These are phyloP conservation scores for Furnarius figulus DNA, from an alignment of 2,113 vertebrate genomes.

Conservation along the genomic window DNA sequence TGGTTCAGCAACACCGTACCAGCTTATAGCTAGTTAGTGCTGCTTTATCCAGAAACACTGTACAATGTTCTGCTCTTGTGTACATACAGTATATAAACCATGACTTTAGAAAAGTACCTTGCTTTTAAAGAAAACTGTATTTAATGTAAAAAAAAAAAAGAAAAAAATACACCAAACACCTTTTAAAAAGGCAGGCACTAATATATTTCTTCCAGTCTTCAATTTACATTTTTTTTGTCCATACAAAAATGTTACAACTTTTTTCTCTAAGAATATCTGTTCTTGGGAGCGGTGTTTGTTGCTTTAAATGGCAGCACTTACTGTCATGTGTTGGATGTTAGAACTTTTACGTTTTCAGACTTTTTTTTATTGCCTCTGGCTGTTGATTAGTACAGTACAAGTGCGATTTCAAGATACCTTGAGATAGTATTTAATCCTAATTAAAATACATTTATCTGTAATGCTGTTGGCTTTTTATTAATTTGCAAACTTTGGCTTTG, in stretches of 20 bases:
- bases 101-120: constrained; percentile 64
- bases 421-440: constrained; percentile 92
- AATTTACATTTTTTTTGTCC: constrained; percentile 48
- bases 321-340: constrained; percentile 65
- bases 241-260: constrained; percentile 53
- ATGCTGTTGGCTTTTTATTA: constrained; percentile 71
- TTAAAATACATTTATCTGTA: constrained; percentile 91
- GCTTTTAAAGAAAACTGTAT: constrained; percentile 76
- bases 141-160: constrained; percentile 76
- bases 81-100: constrained; percentile 68
- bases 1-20: constrained; percentile 38
- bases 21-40: constrained; percentile 48
- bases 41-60: constrained; percentile 57
- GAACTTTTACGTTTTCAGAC: constrained; percentile 64
- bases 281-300: constrained; percentile 62
- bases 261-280: constrained; percentile 59
- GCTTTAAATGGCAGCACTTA: constrained; percentile 65
- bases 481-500: constrained; percentile 31
- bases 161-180: not conserved
- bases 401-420: constrained; percentile 80
- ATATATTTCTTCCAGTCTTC: constrained; percentile 76
- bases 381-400: constrained; percentile 81
- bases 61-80: constrained; percentile 51
- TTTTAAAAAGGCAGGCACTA: constrained; percentile 77
- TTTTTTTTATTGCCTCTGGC: constrained; percentile 85